phyloP scores from a whole-genome alignment of 2,797 vertebrate species.

The Leuciscus waleckii region DNA sequence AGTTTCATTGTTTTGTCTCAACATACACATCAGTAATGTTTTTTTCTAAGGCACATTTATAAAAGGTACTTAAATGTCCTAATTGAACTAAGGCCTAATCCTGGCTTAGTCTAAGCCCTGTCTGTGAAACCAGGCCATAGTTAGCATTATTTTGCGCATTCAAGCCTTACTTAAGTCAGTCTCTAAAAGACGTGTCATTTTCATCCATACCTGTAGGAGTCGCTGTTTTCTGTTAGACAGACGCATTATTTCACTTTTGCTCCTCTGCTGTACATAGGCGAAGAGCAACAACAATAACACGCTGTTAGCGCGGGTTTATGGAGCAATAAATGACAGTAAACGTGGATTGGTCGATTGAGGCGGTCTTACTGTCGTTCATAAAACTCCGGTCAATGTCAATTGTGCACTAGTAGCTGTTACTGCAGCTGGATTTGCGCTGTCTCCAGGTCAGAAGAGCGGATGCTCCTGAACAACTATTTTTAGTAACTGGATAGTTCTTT shows the following conservation, averaged over 20 bases:
- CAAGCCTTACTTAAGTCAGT: not conserved
- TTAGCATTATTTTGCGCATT: not conserved
- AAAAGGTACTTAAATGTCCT: no score
- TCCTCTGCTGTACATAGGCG: not conserved
- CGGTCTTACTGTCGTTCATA: not conserved
- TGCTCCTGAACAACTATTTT: slow-evolving; percentile 2
- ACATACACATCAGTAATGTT: no score
- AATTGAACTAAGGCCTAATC: no score
- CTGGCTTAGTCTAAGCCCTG: no score
- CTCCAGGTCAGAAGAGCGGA: slow-evolving; percentile 17
- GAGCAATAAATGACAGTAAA: slow-evolving; percentile 5
- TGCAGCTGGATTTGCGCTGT: slow-evolving; percentile 32
- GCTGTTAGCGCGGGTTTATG: not conserved
- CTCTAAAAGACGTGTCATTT: not conserved
- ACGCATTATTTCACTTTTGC: not conserved
- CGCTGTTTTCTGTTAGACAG: slow-evolving; percentile 22
- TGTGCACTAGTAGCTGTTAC: not conserved
- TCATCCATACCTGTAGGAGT: slow-evolving; percentile 43
- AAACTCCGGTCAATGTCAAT: slow-evolving; percentile 1
- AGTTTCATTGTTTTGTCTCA: no score
- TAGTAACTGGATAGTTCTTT: slow-evolving; percentile 11
- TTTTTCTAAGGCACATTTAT: no score
- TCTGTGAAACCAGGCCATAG: no score
- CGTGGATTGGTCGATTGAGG: not conserved
- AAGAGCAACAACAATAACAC: not conserved